These are phyloP conservation scores for Scatophagus argus DNA, from an alignment of 2,113 vertebrate genomes.

Conservation along the genomic window DNA sequence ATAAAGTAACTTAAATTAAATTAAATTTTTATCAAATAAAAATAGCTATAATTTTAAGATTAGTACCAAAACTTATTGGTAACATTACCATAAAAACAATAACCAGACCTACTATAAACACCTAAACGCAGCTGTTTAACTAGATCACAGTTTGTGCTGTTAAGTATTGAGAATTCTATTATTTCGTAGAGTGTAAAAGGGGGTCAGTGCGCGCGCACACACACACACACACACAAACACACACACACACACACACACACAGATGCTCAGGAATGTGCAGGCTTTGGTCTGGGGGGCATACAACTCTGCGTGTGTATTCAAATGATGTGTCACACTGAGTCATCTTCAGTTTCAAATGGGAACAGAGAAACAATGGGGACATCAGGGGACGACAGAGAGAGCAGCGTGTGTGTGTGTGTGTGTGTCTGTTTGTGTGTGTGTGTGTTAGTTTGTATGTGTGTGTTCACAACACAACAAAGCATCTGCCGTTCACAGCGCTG, in stretches of 20 bases:
- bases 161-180: slow-evolving; percentile 22
- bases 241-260: slow-evolving; percentile 26
- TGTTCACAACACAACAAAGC: slow-evolving; percentile 42
- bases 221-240: slow-evolving; percentile 14
- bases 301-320: slow-evolving; percentile 60
- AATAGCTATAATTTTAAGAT: too few relatives aligned
- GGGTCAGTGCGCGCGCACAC: slow-evolving; percentile 32
- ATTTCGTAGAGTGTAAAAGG: slow-evolving; percentile 40
- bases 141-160: slow-evolving; percentile 19
- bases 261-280: slow-evolving; percentile 9
- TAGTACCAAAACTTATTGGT: background rate
- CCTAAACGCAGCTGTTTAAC: slow-evolving; percentile 9
- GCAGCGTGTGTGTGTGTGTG: background rate
- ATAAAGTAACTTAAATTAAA: too few relatives aligned
- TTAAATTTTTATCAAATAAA: too few relatives aligned
- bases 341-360: slow-evolving; percentile 63
- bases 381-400: slow-evolving; percentile 39
- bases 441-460: slow-evolving; percentile 6
- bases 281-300: slow-evolving; percentile 55
- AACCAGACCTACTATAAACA: background rate
- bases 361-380: slow-evolving; percentile 66
- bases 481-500: slow-evolving; percentile 15
- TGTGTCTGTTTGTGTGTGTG: slow-evolving; percentile 5
- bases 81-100: background rate
- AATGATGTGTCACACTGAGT: slow-evolving; percentile 71